Percentiles rank a stretch among this genome's conserved stretches.
phyloP scores from a whole-genome alignment of 2,888 invertebrate species.

The Seladonia tumulorum region DNA sequence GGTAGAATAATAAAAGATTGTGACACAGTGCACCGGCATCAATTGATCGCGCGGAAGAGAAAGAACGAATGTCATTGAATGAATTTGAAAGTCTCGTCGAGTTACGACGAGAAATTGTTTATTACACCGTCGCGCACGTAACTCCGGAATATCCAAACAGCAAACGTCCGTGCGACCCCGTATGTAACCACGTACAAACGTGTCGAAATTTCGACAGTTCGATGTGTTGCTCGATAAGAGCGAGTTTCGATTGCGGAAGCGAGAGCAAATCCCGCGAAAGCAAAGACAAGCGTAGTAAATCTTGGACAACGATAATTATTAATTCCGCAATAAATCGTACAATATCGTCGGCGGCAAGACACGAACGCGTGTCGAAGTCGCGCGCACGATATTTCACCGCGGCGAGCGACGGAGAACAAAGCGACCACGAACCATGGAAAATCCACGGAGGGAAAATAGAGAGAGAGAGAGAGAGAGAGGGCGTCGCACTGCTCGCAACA shows the following conservation, averaged over 20 bases:
- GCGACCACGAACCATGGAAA: not conserved
- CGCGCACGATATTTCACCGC: constrained; percentile 1
- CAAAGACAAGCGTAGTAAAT: constrained; percentile 6
- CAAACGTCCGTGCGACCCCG: not conserved
- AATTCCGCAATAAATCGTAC: constrained; percentile 2
- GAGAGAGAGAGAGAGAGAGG: not conserved
- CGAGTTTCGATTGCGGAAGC: constrained; percentile 1
- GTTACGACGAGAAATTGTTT: not conserved
- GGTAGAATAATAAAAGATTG: no score
- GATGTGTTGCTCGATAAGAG: constrained; percentile 2
- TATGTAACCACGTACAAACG: not conserved
- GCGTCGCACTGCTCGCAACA: not conserved
- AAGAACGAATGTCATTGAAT: not conserved
- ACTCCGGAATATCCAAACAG: not conserved
- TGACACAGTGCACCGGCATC: no score
- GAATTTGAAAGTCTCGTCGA: not conserved
- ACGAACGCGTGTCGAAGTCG: not conserved
- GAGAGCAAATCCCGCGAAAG: not conserved
- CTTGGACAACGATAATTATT: constrained; percentile 12
- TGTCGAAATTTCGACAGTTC: not conserved
- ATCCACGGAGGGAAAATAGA: not conserved
- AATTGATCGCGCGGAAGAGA: not conserved
- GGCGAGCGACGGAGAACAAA: not conserved
- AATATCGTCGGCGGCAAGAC: not conserved
- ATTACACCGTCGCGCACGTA: not conserved